Base-by-base conservation (phyloP, 2,888 invertebrate species). In the Leptarthrus brevirostris region DNA sequence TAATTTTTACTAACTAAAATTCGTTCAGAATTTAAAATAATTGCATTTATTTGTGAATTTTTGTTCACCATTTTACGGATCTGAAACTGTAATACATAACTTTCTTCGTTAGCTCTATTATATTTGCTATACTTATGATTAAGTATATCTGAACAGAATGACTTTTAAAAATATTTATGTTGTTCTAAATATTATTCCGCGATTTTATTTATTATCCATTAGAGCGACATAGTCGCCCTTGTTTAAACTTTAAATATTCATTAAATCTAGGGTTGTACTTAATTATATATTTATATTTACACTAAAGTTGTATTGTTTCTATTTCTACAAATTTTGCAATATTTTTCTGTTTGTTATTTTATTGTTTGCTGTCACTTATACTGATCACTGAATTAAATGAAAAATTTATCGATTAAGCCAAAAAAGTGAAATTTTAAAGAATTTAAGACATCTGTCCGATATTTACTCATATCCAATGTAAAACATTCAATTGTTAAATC, bases 401-500 rank as follows among this genome's bases (percentile, higher is more conserved):
- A 54, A 24, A 44, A 44, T n/a, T 10, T 47, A 47, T 14, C 47
- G 40, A 12, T 53, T 53, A 61, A 61, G 56, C 58, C 36, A 52
- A 69, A 52, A 6, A 52, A 52, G 14, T 2, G 49, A 49, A 52
- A 52, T 20, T 20, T 16, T 20, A 20, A 52, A 52, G 18, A 14
- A 52, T 18, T 52, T 14, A 52, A 10, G 8, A 5, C 8, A 52
- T 52, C 52, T 52, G 26, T 26, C 26, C 22, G 16, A 26, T 34
- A 69, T 30, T 69, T 69, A 69, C 52, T 69, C 52, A 69, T 69
- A 69, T 69, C 69, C 18, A 69, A 36, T 44, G 14, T 40, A 24
- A 26, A 71, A 53, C 14, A 47, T 44, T 40, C 18, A 69, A 54
- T 53, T 49, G 64, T 40, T 40, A n/a, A 1, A 12, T 12, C 3